Percentiles rank a stretch among this genome's conserved stretches.
Evolutionary conservation across 2,797 vertebrate genomes (phyloP).

Genomic region (Schizopygopsis malacanthus): DNA sequence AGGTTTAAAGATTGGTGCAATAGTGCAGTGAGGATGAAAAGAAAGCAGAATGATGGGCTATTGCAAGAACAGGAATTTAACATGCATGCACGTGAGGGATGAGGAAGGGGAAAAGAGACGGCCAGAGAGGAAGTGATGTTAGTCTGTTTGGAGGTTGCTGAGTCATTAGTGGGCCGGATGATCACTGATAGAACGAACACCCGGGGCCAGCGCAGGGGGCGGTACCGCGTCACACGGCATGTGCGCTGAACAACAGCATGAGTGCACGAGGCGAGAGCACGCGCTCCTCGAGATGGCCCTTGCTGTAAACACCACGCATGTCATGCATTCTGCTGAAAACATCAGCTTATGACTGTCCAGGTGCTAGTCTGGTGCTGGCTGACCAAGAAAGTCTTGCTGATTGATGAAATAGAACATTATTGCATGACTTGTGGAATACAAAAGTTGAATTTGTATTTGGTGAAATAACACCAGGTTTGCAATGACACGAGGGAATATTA

Average conservation of each 20-base stretch:
- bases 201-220: constrained; percentile 81
- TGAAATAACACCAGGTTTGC: background rate
- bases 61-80: background rate
- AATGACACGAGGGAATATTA: no score
- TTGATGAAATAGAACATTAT: background rate
- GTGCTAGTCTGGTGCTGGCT: background rate
- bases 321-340: background rate
- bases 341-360: background rate
- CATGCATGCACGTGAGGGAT: background rate
- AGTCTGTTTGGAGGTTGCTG: constrained; percentile 77
- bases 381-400: background rate
- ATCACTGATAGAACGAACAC: constrained; percentile 83
- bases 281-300: background rate
- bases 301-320: constrained; percentile 31
- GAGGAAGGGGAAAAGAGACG: background rate
- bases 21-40: background rate
- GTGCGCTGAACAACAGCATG: constrained; percentile 33
- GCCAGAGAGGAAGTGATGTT: constrained; percentile 44
- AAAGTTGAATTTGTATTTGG: background rate
- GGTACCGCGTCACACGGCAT: constrained; percentile 47
- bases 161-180: constrained; percentile 89
- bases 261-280: background rate
- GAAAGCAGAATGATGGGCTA: background rate
- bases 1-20: constrained; percentile 4
- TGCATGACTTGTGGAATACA: background rate